Evolutionary conservation across 2,888 invertebrate genomes (phyloP).

Genomic region (Hemicrepidius hirtus): DNA sequence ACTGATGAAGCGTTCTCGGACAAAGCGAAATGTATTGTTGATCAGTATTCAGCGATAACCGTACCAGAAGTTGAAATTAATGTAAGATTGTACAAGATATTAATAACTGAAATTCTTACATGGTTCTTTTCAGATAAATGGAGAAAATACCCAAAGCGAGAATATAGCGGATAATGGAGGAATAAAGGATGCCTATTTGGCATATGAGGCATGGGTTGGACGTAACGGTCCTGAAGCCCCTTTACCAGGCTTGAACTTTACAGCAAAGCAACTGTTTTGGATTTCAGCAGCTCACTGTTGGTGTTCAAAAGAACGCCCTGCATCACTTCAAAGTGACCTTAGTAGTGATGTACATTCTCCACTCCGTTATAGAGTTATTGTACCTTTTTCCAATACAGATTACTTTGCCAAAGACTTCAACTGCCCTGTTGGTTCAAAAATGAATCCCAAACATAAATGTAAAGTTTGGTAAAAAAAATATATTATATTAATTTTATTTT

Average conservation of each 20-base stretch:
- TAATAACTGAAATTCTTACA: neutral
- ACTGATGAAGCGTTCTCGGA: constrained; percentile 15
- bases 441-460: constrained; percentile 76
- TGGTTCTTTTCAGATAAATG: constrained; percentile 81
- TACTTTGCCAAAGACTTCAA: constrained; percentile 75
- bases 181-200: constrained; percentile 74
- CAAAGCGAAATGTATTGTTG: constrained; percentile 89
- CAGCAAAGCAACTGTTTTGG: constrained; percentile 76
- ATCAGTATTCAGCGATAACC: constrained; percentile 91
- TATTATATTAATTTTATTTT: too few relatives aligned
- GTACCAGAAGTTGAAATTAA: constrained; percentile 77
- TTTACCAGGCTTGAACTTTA: constrained; percentile 82
- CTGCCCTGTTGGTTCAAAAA: constrained; percentile 73
- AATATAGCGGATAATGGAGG: constrained; percentile 95
- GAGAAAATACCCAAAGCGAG: constrained; percentile 89
- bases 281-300: constrained; percentile 86
- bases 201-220: constrained; percentile 81
- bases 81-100: constrained; percentile 69
- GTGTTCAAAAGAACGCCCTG: constrained; percentile 84
- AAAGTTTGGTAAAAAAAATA: constrained; percentile 72
- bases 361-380: constrained; percentile 75
- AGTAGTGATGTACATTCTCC: constrained; percentile 84
- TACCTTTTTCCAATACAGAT: constrained; percentile 75
- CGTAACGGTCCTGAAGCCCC: constrained; percentile 78
- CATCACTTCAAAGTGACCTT: constrained; percentile 79